These are phyloP conservation scores for Philypnodon macrostomus DNA, from an alignment of 2,797 vertebrate genomes.

Conservation along the genomic window DNA sequence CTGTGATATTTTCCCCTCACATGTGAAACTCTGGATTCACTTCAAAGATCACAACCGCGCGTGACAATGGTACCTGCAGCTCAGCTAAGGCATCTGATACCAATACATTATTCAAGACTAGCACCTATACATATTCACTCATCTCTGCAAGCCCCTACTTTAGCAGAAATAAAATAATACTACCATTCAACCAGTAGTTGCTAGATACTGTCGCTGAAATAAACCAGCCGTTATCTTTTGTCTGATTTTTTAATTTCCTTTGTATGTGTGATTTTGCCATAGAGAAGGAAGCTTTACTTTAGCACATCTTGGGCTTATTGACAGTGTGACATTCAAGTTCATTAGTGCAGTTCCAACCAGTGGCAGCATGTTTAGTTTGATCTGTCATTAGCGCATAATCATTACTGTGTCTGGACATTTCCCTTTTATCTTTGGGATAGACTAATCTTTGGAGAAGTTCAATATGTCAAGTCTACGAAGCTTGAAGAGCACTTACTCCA, in stretches of 20 bases:
- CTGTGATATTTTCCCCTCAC: constrained; percentile 26
- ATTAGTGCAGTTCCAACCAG: constrained; percentile 41
- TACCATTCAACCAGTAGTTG: too few relatives aligned
- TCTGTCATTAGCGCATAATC: constrained; percentile 59
- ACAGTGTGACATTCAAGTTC: constrained; percentile 37
- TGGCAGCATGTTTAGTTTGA: constrained; percentile 52
- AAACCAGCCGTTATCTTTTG: constrained; percentile 39
- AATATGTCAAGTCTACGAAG: constrained; percentile 23
- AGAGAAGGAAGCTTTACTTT: constrained; percentile 2
- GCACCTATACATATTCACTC: constrained; percentile 59
- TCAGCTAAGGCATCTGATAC: constrained; percentile 35
- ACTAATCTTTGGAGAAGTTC: constrained; percentile 37
- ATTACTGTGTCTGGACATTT: constrained; percentile 59
- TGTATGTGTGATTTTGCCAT: too few relatives aligned
- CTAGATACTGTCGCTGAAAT: too few relatives aligned
- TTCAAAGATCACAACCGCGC: constrained; percentile 58
- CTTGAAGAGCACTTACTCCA: constrained; percentile 29
- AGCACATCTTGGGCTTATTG: constrained; percentile 39
- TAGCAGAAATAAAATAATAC: too few relatives aligned
- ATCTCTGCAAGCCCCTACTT: constrained; percentile 55
- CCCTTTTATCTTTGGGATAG: constrained; percentile 45
- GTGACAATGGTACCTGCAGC: constrained; percentile 34
- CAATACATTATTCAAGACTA: constrained; percentile 65
- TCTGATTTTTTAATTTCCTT: too few relatives aligned
- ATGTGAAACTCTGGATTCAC: constrained; percentile 55